Conservation (phyloP, 1,140 invertebrate species). For the Nilaparvata lugens region DNA sequence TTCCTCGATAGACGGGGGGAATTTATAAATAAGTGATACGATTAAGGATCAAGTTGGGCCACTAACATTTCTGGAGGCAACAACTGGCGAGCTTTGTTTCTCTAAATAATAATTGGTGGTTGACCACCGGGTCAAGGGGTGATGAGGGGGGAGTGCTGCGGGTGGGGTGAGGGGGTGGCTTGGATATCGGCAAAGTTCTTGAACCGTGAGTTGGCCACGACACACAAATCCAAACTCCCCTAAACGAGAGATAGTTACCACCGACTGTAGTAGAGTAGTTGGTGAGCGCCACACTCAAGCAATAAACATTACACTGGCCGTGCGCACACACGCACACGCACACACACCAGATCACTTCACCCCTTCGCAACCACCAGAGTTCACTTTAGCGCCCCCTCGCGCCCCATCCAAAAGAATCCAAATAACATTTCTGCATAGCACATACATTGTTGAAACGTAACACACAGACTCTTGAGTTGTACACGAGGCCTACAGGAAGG, state of each 20-base stretch:
- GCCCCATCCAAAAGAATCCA: too few species aligned
- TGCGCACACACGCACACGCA: not conserved
- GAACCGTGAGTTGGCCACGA: slow-evolving; percentile 1
- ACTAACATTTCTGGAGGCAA: not conserved
- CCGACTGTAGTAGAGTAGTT: not conserved
- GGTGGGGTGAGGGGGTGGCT: not conserved
- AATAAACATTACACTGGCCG: slow-evolving; percentile 1
- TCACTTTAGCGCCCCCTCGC: too few species aligned
- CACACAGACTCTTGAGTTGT: too few species aligned
- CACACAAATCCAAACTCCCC: slow-evolving; percentile 5
- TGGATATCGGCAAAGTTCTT: slow-evolving; percentile 1
- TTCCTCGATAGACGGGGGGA: too few species aligned
- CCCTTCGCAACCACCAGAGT: too few species aligned
- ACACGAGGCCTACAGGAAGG: too few species aligned
- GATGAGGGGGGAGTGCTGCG: not conserved
- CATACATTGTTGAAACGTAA: too few species aligned
- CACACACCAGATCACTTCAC: not conserved
- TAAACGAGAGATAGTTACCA: slow-evolving; percentile 2
- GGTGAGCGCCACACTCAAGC: not conserved
- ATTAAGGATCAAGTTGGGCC: not conserved
- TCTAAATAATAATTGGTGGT: slow-evolving; percentile 3
- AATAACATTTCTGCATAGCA: too few species aligned
- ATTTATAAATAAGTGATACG: not conserved
- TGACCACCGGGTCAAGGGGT: not conserved
- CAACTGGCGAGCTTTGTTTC: not conserved